Evolutionary conservation across 2,113 vertebrate genomes (phyloP), one percentile per base, ranked within the genome.

Genomic region (Glaucomys volans): DNA sequence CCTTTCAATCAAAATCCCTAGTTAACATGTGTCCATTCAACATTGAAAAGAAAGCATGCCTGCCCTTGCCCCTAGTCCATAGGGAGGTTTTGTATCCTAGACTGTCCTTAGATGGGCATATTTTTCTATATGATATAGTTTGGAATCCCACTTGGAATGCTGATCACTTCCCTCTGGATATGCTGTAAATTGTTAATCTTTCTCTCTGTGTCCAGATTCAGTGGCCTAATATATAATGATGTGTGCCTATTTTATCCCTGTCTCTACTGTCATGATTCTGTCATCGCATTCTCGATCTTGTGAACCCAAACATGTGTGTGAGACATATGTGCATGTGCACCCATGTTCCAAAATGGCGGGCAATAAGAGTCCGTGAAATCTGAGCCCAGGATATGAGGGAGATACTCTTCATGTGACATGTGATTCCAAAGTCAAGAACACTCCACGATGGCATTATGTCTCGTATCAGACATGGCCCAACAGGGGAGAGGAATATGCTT

Each of bases 401-500:
- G 52, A 64, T 64, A 97, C 75, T 35, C 42, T 93, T 95, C 7
- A 62, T 86, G 52, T 97, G 16, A 74, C 7, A 62, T 86, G 52
- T 97, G 16, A 74, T 17, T 87, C 0, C 59, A 59, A 87, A 83
- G 54, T 84, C 26, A 54, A 96, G 50, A 0, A 5, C 62, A 5
- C 76, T 8, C 35, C 69, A 26, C 0, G 1, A 88, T 28, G 42
- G 0, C 83, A 52, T 59, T 1, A 4, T 94, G 83, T 94, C 94
- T 96, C 93, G 95, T 91, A 97, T 81, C 20, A 92, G 90, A 92
- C 0, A 7, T 82, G 91, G 79, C 57, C 90, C 87, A 54, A 20
- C 0, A 80, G 83, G 91, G 93, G 81, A 97, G 97, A 97, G 74
- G 96, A 89, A 89, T 40, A 97, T 97, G 94, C 95, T 96, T 59